Base-by-base conservation (phyloP, 2,797 vertebrate genomes). In the Xiphophorus birchmanni region DNA sequence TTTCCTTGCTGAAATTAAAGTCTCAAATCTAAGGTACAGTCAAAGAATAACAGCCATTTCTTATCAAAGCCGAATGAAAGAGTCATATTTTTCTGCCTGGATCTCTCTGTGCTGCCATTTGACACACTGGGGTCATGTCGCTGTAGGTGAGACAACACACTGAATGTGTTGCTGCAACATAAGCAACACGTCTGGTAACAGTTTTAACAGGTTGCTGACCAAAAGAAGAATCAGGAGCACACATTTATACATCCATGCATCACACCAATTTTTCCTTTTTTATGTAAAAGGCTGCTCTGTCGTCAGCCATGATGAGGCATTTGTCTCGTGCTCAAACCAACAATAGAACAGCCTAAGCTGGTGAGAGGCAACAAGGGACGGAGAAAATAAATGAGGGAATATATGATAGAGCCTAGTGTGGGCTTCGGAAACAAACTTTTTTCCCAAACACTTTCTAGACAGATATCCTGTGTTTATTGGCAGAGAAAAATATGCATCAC, bases 141-240 rank as follows among this genome's bases (percentile, higher is more conserved):
- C 67, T 44, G 21, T 44, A 26, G 35, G 67, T 44, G 40, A 42
- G 67, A 40, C 21, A 71, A 71, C 37, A 71, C 67, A 71, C 67
- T 44, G 3, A 12, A 71, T 71, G 67, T 71, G 67, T 71, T n/a
- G 21, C 23, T 71, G 67, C 67, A 71, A 44, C 67, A 71, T 44
- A 71, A 71, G 40, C 67, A 71, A 71, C 40, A 71, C 40, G 0
- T 42, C 67, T 71, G 21, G 67, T 71, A 21, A 71, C 40, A 42
- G 40, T 44, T 71, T 44, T 71, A 71, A 44, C 32, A 26, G 21
- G 11, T 71, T n/a, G 44, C 42, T 71, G 67, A 71, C 67, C 67
- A 44, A 71, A 44, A 37, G 35, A 40, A 6, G 32, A 37, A 40
- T 37, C 32, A 67, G 3, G 4, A 40, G 37, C 23, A 67, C 21